Evolutionary conservation across 2,113 vertebrate species (phyloP).

Genomic region (Symphodus melops): DNA sequence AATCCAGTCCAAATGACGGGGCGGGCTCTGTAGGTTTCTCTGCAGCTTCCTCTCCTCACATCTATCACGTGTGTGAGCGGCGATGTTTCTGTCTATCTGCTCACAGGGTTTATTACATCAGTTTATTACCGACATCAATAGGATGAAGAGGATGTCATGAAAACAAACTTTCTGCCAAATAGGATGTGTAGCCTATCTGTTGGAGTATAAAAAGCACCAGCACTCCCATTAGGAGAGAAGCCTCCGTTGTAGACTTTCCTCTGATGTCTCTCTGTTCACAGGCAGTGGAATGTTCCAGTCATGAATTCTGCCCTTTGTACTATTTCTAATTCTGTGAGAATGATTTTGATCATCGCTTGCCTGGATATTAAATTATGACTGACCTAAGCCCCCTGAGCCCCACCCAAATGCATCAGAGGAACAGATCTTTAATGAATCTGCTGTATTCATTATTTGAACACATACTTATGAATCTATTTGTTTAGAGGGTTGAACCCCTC

Average conservation of each 20-base stretch:
- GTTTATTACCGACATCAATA: conserved; percentile 4
- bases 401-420: no score
- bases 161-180: conserved; percentile 9
- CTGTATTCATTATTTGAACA: no score
- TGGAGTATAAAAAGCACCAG: not conserved
- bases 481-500: no score
- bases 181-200: not conserved
- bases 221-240: not conserved
- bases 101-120: conserved; percentile 1
- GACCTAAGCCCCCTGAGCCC: no score
- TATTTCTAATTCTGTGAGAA: not conserved
- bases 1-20: conserved; percentile 57
- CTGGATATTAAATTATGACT: no score
- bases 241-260: not conserved
- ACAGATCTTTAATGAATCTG: no score
- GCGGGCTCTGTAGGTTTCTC: conserved; percentile 40
- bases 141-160: conserved; percentile 13
- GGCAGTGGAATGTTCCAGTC: not conserved
- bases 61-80: not conserved
- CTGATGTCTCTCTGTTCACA: not conserved
- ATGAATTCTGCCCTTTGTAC: not conserved
- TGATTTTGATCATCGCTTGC: no score
- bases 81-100: not conserved
- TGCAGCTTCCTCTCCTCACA: conserved; percentile 16
- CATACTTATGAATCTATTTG: no score